phyloP scores from a whole-genome alignment of 2,113 vertebrate species.

The Fregata magnificens region DNA sequence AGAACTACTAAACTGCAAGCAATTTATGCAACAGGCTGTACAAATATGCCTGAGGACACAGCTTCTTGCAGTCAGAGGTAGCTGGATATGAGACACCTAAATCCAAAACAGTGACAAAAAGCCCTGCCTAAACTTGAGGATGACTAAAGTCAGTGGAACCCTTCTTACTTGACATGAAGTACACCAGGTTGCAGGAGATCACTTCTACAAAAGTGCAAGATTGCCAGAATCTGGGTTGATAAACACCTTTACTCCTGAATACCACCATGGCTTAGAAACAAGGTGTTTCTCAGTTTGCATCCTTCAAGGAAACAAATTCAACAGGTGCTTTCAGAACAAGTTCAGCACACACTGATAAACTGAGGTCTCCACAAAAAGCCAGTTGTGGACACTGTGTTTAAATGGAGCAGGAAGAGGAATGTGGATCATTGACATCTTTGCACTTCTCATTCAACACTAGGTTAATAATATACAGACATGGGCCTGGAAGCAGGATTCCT shows the following conservation, averaged over 20 bases:
- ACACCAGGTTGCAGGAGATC: not conserved
- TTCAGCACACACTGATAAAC: not conserved
- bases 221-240: not conserved
- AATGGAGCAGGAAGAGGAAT: not conserved
- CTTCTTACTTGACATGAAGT: not conserved
- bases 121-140: not conserved
- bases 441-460: not conserved
- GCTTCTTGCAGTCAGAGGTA: not conserved
- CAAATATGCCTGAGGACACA: not conserved
- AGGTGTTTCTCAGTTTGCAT: not conserved
- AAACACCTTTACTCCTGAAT: not conserved
- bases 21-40: not conserved
- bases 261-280: not conserved
- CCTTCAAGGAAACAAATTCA: not conserved
- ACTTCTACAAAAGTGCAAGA: not conserved
- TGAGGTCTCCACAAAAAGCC: not conserved
- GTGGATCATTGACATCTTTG: not conserved
- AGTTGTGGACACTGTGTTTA: not conserved
- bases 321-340: not conserved
- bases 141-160: not conserved
- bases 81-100: not conserved
- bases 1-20: not conserved
- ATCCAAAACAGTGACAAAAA: not conserved
- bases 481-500: not conserved
- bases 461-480: constrained; percentile 8